phyloP scores from a whole-genome alignment of 2,888 invertebrate species.

The Stegophylla sp. region DNA sequence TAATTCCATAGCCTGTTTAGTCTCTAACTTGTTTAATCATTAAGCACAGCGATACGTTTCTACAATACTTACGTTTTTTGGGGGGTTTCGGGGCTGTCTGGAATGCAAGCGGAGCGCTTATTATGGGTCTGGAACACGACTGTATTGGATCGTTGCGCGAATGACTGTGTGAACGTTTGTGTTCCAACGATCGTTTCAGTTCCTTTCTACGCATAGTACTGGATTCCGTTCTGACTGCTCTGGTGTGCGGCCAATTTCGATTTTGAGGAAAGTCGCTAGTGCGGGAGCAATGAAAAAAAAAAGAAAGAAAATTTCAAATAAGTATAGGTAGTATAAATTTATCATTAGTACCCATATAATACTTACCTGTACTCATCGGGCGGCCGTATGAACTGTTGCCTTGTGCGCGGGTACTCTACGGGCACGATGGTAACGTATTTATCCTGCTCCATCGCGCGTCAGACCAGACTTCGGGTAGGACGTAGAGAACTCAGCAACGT shows the following conservation, averaged over 20 bases:
- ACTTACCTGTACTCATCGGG: constrained; percentile 70
- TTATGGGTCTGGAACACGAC: constrained; percentile 17
- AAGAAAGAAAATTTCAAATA: neutral
- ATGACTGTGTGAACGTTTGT: constrained; percentile 29
- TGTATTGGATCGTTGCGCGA: constrained; percentile 6
- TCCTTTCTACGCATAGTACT: constrained; percentile 24
- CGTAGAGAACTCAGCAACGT: too few relatives aligned
- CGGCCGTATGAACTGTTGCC: constrained; percentile 69
- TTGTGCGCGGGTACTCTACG: constrained; percentile 69
- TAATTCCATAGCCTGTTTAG: too few relatives aligned
- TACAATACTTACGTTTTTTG: constrained; percentile 11
- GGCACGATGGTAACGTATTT: constrained; percentile 71
- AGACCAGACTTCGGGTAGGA: too few relatives aligned
- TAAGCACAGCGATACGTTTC: neutral
- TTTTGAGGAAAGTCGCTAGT: constrained; percentile 62
- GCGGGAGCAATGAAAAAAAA: constrained; percentile 34
- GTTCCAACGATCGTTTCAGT: constrained; percentile 40
- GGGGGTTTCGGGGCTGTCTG: constrained; percentile 4
- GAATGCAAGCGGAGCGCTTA: constrained; percentile 47
- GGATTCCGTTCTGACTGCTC: constrained; percentile 19
- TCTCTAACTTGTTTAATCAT: too few relatives aligned
- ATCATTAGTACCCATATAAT: neutral
- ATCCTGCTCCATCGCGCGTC: constrained; percentile 62
- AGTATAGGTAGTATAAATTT: neutral
- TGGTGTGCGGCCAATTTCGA: constrained; percentile 60